Evolutionary conservation across 2,797 vertebrate genomes (phyloP).

Genomic region (Urophycis tenuis): DNA sequence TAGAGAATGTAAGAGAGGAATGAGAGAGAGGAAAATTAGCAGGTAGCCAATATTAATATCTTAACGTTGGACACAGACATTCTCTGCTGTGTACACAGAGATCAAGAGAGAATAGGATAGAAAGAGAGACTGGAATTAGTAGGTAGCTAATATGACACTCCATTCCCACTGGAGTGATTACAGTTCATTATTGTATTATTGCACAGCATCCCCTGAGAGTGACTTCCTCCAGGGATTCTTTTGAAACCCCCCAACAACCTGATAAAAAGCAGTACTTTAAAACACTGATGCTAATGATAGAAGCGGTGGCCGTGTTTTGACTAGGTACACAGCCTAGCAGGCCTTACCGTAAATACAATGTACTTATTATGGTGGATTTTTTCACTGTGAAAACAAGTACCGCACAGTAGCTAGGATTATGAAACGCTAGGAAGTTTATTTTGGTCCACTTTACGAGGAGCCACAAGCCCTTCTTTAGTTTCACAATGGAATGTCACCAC

Average conservation of each 20-base stretch:
- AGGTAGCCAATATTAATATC: no score
- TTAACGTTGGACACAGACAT: neutral
- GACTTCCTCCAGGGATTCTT: neutral
- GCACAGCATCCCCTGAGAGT: conserved; percentile 18
- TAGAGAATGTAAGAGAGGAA: conserved; percentile 11
- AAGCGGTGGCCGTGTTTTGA: neutral
- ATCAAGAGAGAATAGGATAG: neutral
- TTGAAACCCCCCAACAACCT: neutral
- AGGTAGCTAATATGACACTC: conserved; percentile 36
- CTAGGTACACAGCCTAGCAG: neutral
- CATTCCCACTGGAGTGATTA: conserved; percentile 50
- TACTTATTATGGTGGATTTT: conserved; percentile 37
- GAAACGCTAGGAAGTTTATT: conserved; percentile 32
- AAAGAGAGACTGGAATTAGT: conserved; percentile 39
- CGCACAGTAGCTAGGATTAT: conserved; percentile 41
- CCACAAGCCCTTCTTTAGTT: conserved; percentile 26
- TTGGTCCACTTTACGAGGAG: conserved; percentile 50
- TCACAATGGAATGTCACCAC: conserved; percentile 5
- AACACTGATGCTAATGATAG: neutral
- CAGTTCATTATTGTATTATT: conserved; percentile 61
- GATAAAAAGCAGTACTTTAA: neutral
- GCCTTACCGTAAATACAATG: neutral
- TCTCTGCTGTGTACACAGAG: neutral
- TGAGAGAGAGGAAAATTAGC: neutral
- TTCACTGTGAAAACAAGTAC: conserved; percentile 28